phyloP scores from a whole-genome alignment of 2,113 vertebrate species.

The Candoia aspera region DNA sequence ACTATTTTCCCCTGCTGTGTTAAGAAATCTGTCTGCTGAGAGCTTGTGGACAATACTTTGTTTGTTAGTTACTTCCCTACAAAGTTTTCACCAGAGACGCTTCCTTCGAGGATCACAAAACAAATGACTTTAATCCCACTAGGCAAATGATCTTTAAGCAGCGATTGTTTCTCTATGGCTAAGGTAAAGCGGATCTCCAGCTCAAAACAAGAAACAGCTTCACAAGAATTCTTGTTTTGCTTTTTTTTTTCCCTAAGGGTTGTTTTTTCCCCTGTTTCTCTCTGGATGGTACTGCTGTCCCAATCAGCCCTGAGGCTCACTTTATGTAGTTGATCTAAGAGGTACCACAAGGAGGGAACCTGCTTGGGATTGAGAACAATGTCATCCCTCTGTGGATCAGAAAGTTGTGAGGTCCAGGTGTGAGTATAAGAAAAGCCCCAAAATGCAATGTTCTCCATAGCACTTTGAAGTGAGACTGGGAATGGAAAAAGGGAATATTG shows the following conservation, averaged over 20 bases:
- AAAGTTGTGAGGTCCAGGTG: not conserved
- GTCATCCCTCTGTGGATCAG: not conserved
- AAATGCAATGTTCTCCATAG: not conserved
- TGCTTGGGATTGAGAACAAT: not conserved
- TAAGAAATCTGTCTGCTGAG: not conserved
- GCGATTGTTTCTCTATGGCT: not conserved
- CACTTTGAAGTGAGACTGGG: not conserved
- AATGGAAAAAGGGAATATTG: too few species aligned
- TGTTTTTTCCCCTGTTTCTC: not conserved
- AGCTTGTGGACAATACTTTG: not conserved
- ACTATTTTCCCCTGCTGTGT: not conserved
- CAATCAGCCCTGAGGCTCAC: not conserved
- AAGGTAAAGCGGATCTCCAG: not conserved
- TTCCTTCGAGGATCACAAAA: conserved; percentile 9
- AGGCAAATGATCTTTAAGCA: not conserved
- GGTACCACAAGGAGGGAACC: not conserved
- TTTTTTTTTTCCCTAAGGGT: not conserved
- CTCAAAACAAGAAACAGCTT: not conserved
- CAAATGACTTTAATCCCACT: not conserved
- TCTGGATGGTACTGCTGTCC: not conserved
- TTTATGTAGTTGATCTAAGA: not conserved
- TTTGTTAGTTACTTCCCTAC: not conserved
- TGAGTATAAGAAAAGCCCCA: not conserved
- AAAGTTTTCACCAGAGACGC: not conserved
- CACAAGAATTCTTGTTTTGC: not conserved